Evolutionary conservation across 1,140 invertebrate genomes (phyloP).

Genomic region (Wiebesia pumilae): DNA sequence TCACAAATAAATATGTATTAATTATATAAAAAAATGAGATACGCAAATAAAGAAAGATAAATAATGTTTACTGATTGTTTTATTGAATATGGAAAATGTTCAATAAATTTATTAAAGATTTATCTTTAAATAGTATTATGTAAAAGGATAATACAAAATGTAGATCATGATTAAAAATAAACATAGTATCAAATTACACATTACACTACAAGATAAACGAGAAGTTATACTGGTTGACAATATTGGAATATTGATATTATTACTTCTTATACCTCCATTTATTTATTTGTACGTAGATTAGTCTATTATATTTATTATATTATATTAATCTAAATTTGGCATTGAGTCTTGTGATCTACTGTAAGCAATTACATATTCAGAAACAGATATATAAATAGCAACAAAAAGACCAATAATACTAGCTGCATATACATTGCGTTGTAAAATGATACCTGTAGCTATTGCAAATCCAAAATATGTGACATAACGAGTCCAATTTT

Average conservation of each 20-base stretch:
- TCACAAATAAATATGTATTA: constrained; percentile 20
- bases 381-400: constrained; percentile 84
- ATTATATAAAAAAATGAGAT: constrained; percentile 33
- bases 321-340: constrained; percentile 66
- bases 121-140: background rate
- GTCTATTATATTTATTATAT: constrained; percentile 32
- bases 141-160: background rate
- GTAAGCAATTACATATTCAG: constrained; percentile 81
- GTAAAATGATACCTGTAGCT: constrained; percentile 88
- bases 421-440: constrained; percentile 83
- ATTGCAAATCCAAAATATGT: constrained; percentile 87
- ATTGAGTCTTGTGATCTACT: constrained; percentile 65
- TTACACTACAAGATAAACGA: background rate
- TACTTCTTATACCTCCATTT: background rate
- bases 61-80: constrained; percentile 35
- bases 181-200: background rate
- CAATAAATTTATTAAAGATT: background rate
- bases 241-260: constrained; percentile 6
- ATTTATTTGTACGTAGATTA: constrained; percentile 40
- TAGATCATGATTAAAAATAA: background rate
- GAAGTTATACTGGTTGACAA: constrained; percentile 36
- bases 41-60: constrained; percentile 43
- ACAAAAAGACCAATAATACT: constrained; percentile 84
- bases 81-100: background rate
- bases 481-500: constrained; percentile 82